These are phyloP conservation scores for Chymomyza amoena DNA, from an alignment of 2,888 invertebrate genomes.

Conservation along the genomic window DNA sequence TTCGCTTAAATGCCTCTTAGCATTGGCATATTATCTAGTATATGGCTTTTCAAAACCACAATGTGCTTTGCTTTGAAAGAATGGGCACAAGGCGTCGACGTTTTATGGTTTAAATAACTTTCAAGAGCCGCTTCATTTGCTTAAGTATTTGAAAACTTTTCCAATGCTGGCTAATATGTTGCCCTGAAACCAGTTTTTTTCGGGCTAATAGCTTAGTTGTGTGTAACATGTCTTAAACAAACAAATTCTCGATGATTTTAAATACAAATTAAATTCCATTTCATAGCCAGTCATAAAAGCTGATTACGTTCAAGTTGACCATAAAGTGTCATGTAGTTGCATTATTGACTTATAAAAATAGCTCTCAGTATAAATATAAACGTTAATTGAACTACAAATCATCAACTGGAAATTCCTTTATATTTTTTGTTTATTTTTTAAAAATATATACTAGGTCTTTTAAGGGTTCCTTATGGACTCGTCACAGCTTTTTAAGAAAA, in stretches of 20 bases:
- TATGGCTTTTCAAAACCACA: not conserved
- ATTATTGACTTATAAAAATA: slow-evolving; percentile 57
- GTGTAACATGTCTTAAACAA: slow-evolving; percentile 13
- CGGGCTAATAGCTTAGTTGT: not conserved
- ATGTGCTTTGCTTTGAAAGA: not conserved
- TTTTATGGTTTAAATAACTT: not conserved
- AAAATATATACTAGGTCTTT: too few relatives aligned
- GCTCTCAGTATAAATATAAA: not conserved
- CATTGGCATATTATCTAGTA: not conserved
- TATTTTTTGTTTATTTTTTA: too few relatives aligned
- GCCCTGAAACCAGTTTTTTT: not conserved
- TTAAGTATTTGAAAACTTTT: not conserved
- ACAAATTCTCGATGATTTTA: slow-evolving; percentile 63
- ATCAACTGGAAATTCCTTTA: too few relatives aligned
- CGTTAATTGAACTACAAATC: not conserved
- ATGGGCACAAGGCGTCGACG: not conserved
- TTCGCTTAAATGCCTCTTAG: not conserved
- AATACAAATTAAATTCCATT: slow-evolving; percentile 46
- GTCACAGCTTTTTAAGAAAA: too few relatives aligned
- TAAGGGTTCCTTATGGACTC: too few relatives aligned
- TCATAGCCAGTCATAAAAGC: slow-evolving; percentile 48
- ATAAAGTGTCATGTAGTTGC: slow-evolving; percentile 62
- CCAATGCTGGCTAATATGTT: not conserved
- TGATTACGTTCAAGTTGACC: slow-evolving; percentile 30
- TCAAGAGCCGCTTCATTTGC: not conserved